Evolutionary conservation across 1,140 invertebrate species (phyloP), one percentile per base, ranked within the genome.

Genomic region (Cylas formicarius): DNA sequence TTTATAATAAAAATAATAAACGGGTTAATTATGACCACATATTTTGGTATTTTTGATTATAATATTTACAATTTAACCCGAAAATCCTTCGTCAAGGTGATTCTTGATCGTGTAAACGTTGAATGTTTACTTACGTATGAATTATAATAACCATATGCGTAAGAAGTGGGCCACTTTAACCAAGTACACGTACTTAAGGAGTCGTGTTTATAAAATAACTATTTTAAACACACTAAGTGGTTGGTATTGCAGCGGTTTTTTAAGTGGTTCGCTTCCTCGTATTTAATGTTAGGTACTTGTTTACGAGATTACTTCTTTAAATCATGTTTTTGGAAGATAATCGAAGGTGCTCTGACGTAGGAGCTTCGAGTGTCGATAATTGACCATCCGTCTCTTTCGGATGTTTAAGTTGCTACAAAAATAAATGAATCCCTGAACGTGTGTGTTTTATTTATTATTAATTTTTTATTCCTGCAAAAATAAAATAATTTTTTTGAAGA

Each of bases 121-220:
- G 19, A 29, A 36, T 44, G 46, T 53, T 53, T 49, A 47, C 43
- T 23, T 53, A 23, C 29, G 34, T 27, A 59, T 48, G 55, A 53
- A 57, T 60, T 61, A 61, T 61, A 61, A 61, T 61, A 61, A 61
- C 58, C 58, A 61, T 53, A 56, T 59, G 58, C 44, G 45, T 48
- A 48, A 55, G 58, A 59, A 57, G 57, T 57, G 53, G 53, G 50
- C 52, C 58, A 61, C 58, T 61, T 61, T 51, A 40, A 55, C 59
- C 58, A 61, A 61, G 58, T 58, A 48, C 50, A 46, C 34, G 40
- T 59, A 61, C 58, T 61, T 61, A 61, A 48, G 37, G 42, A 50
- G 55, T 52, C 55, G 57, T 61, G 58, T 61, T 59, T 59, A 58
- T 61, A 61, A 61, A 59, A 56, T 56, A 58, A 57, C 58, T 61